Evolutionary conservation across 2,797 vertebrate species (phyloP).

Genomic region (Rhabdophis nuchalis): DNA sequence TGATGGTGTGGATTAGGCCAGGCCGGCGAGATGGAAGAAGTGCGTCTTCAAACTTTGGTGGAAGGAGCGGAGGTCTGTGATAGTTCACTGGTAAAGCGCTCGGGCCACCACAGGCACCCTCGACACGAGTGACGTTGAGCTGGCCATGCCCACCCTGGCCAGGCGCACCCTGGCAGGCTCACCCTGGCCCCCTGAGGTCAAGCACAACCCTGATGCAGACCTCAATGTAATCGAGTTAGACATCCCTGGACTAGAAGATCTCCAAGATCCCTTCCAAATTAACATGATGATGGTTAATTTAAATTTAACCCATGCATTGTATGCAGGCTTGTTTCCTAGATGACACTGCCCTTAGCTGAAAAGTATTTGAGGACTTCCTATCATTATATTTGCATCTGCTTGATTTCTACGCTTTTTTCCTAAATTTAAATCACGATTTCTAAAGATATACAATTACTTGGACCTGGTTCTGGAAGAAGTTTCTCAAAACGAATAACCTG

Average conservation of each 20-base stretch:
- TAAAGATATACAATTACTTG: constrained; percentile 4
- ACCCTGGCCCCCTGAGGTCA: no score
- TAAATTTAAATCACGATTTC: background rate
- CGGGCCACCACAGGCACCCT: no score
- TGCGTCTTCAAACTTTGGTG: no score
- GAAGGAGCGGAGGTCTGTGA: no score
- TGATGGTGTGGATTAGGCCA: no score
- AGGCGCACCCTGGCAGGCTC: no score
- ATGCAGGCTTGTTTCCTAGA: background rate
- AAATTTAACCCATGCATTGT: background rate
- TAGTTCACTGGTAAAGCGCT: no score
- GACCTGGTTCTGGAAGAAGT: constrained; percentile 22
- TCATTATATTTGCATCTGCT: background rate
- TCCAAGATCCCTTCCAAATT: background rate
- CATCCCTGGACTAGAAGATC: background rate
- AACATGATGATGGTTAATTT: background rate
- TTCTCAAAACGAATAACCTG: constrained; percentile 7
- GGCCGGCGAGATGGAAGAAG: no score
- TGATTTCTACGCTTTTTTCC: background rate
- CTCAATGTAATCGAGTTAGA: no score
- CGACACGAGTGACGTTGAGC: no score
- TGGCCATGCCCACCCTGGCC: no score
- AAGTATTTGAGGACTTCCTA: background rate
- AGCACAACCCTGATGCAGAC: no score
- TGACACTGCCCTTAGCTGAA: background rate